phyloP scores from a whole-genome alignment of 2,113 vertebrate species.

The Aplodontia rufa region DNA sequence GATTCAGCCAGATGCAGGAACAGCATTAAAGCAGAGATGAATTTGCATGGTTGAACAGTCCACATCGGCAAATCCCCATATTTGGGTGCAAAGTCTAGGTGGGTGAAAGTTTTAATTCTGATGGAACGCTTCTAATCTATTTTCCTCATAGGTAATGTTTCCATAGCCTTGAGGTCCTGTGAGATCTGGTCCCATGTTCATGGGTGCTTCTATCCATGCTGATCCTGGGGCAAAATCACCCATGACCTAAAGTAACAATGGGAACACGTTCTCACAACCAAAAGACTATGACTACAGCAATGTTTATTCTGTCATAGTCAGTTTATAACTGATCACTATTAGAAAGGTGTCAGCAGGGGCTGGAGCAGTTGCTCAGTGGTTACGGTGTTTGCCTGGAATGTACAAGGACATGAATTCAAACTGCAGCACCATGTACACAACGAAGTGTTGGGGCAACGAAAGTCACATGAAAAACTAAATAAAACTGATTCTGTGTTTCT shows the following conservation, averaged over 20 bases:
- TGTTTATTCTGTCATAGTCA: not conserved
- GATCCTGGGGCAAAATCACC: not conserved
- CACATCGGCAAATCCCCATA: not conserved
- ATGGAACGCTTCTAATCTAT: not conserved
- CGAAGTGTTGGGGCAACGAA: too few relatives aligned
- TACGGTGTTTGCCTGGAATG: too few relatives aligned
- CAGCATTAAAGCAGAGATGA: not conserved
- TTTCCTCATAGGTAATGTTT: not conserved
- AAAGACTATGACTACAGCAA: not conserved
- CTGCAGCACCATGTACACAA: too few relatives aligned
- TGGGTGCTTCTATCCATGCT: not conserved
- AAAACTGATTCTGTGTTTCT: too few relatives aligned
- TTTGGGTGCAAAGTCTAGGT: not conserved
- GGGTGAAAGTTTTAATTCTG: not conserved
- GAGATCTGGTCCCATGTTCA: not conserved
- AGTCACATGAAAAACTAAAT: too few relatives aligned
- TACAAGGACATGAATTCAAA: too few relatives aligned
- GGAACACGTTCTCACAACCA: not conserved
- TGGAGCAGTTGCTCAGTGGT: too few relatives aligned
- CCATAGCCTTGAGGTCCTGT: not conserved
- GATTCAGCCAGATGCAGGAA: not conserved
- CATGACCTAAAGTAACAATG: not conserved
- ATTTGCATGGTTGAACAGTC: fast-evolving
- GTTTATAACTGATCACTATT: not conserved
- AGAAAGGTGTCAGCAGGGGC: not conserved